Evolutionary conservation across 2,797 vertebrate genomes (phyloP).

Genomic region (Cyclopterus lumpus): DNA sequence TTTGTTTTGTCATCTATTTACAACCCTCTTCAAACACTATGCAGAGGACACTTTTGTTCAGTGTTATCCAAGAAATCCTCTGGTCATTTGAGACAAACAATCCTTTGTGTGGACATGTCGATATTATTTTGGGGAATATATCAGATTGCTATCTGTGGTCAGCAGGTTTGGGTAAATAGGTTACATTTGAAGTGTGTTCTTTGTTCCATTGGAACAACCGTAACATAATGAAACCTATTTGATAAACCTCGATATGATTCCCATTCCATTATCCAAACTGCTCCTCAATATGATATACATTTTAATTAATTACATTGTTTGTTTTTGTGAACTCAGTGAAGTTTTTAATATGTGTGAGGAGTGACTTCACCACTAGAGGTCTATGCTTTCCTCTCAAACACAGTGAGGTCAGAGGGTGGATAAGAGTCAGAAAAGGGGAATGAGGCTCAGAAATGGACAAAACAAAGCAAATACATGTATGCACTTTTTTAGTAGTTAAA

Average conservation of each 20-base stretch:
- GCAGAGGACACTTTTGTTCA: slow-evolving; percentile 6
- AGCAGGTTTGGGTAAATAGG: slow-evolving; percentile 10
- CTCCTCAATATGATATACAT: neutral
- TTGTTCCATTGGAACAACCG: slow-evolving; percentile 9
- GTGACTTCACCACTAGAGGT: slow-evolving; percentile 45
- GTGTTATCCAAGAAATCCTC: neutral
- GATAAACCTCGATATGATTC: too few relatives aligned
- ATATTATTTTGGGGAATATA: neutral
- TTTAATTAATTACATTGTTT: neutral
- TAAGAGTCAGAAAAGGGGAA: neutral
- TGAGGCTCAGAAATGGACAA: too few relatives aligned
- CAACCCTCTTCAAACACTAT: slow-evolving; percentile 20
- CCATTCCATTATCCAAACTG: too few relatives aligned
- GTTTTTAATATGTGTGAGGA: neutral
- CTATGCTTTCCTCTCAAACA: slow-evolving; percentile 18
- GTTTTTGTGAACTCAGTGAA: neutral
- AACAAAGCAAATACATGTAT: neutral
- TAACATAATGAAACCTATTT: neutral
- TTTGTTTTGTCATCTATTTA: slow-evolving; percentile 38
- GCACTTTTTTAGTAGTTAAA: slow-evolving; percentile 1
- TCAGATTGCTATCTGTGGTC: slow-evolving; percentile 36
- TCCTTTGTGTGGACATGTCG: slow-evolving; percentile 13
- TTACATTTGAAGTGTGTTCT: neutral
- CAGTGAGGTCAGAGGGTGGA: neutral
- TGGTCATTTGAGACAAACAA: slow-evolving; percentile 30